Conservation (phyloP, 2,797 vertebrate species). For the Oreonectes daqikongensis region DNA sequence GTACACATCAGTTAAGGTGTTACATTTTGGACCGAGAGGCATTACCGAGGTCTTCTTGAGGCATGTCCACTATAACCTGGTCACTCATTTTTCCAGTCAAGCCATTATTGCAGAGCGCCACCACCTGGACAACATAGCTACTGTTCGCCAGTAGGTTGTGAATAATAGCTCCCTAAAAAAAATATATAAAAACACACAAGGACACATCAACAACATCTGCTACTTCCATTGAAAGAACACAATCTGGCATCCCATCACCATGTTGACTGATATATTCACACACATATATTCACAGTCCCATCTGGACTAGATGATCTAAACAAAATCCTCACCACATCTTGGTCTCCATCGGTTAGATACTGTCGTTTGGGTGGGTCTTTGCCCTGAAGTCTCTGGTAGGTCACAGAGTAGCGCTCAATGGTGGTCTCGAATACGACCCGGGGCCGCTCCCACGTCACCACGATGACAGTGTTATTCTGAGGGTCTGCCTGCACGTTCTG, state of each 20-base stretch:
- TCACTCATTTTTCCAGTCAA: slow-evolving; percentile 91
- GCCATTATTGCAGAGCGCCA: slow-evolving; percentile 90
- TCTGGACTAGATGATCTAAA: neutral
- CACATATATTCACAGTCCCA: no score
- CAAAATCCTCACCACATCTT: slow-evolving; percentile 89
- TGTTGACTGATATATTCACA: neutral
- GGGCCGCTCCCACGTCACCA: slow-evolving; percentile 94
- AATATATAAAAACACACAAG: neutral
- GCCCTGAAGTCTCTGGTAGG: slow-evolving; percentile 89
- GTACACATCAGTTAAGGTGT: no score
- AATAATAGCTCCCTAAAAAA: slow-evolving; percentile 88
- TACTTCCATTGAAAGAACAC: neutral
- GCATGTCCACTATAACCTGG: slow-evolving; percentile 95
- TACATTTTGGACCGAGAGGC: no score
- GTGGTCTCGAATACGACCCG: slow-evolving; percentile 88
- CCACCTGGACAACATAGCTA: slow-evolving; percentile 96
- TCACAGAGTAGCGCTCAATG: slow-evolving; percentile 92
- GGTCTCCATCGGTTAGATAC: slow-evolving; percentile 96
- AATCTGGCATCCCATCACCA: neutral
- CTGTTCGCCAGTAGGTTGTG: slow-evolving; percentile 87
- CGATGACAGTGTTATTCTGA: slow-evolving; percentile 92
- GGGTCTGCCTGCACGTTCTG: slow-evolving; percentile 92
- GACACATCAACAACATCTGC: neutral
- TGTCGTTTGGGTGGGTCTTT: slow-evolving; percentile 83
- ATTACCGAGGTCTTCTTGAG: slow-evolving; percentile 87